Base-by-base conservation (phyloP, 92 coral and sea anemone genomes). In the Siderastrea siderea region DNA sequence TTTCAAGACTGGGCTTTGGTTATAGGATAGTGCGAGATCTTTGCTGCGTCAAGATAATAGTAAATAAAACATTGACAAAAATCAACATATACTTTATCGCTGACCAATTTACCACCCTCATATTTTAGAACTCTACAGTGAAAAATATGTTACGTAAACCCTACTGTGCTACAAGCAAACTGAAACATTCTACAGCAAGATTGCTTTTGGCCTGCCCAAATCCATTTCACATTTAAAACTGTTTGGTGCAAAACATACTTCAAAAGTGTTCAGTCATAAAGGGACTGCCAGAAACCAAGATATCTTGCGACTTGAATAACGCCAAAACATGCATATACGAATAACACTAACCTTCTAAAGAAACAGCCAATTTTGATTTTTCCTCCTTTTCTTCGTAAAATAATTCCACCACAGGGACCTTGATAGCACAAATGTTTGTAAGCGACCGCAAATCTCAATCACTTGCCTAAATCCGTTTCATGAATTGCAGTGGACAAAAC, bases 341-440 rank as follows among this genome's bases (percentile, higher is more conserved):
- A 19, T 0, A 58, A 78, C 17, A 63, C 73, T 64, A 63, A 79
- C 83, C 83, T 62, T 79, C 46, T n/a, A 48, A 67, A 5, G 59
- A 63, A 19, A 26, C 71, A 47, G 47, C n/a, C 44, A n/a, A 10
- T 43, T 55, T 48, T 16, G 5, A 38, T 1, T 19, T 74, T 16
- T 50, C 14, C 3, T 7, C 58, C 46, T 38, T 3, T 2, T 47
- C 17, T 63, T 44, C 80, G 43, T 26, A 13, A 4, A 57, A 46
- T 45, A 62, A 58, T 57, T 17, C 71, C 72, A 17, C 71, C 1
- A n/a, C 83, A 78, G 68, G 38, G 52, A 17, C 19, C 38, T 52
- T 19, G 57, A 48, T 7, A 2, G 38, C 78, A 74, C 47, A 26
- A 53, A 17, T 13, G 16, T 53, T 47, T 19, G 47, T 74, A 17